Evolutionary conservation across 2,888 invertebrate species (phyloP), one percentile per base, ranked within the genome.

Genomic region (Drosophila buzzatii): DNA sequence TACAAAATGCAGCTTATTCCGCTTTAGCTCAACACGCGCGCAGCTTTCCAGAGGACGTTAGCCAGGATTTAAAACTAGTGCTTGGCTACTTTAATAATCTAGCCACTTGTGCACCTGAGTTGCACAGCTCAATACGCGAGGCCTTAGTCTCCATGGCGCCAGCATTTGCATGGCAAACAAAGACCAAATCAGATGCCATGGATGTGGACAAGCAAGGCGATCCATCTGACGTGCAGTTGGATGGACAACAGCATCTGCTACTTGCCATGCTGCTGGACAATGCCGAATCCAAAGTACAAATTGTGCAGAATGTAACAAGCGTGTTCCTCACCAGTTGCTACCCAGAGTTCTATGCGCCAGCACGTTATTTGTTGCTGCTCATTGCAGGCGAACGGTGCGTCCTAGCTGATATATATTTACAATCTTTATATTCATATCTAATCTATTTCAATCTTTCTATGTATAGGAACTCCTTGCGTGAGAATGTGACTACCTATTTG

Each of bases 301-400:
- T 97, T 94, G 96, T 96, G 44, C 94, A 98, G 67, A 96, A 97
- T 93, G 96, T 97, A 44, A 97, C 97, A 4, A 97, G 96, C 87
- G 95, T 97, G 70, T 98, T 97, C 88, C 95, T 97, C 0, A 95
- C 96, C 4, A 95, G 95, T 9, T 96, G 98, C 77, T 98, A 98
- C 92, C 97, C 97, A 0, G 94, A 95, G 39, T 95, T 96, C 87
- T 97, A 97, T 92, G 95, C 97, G 0, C 96, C 97, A 0, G 96
- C 98, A 0, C 94, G 97, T 87, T 98, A 96, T 91, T 93, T 98
- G 12, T 93, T 98, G 61, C 94, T 98, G 20, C 92, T 97, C 63
- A 97, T 97, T 39, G 96, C 96, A 79, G 98, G 97, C 51, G 98
- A 98, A 91, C 95, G 94, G 97, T 97, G 92, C 92, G 94, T 93